Evolutionary conservation across 2,113 vertebrate genomes (phyloP).

Genomic region (Clarias macrocephalus): DNA sequence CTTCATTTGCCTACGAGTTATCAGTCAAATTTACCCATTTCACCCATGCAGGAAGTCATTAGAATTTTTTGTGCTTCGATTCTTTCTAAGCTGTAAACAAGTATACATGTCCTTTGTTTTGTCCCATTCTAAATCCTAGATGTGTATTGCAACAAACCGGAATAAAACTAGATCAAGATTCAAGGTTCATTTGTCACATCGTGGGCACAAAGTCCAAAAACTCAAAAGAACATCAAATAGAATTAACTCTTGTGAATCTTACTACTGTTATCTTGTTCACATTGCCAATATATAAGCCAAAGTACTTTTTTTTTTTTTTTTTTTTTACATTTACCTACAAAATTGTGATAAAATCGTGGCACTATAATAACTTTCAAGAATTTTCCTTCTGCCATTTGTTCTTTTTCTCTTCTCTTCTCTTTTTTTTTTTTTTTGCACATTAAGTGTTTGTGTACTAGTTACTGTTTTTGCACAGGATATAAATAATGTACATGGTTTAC

Average conservation of each 20-base stretch:
- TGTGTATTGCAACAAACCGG: not conserved
- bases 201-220: not conserved
- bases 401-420: not conserved
- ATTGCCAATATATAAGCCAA: not conserved
- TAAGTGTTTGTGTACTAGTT: not conserved
- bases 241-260: not conserved
- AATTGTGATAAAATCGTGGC: not conserved
- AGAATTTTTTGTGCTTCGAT: not conserved
- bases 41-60: not conserved
- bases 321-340: not conserved
- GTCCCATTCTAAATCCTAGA: not conserved
- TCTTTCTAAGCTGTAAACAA: not conserved
- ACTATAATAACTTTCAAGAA: not conserved
- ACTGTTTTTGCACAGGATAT: not conserved
- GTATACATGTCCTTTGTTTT: not conserved
- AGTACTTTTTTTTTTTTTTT: not conserved
- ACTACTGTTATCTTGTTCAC: not conserved
- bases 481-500: not conserved
- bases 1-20: not conserved
- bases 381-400: not conserved
- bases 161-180: not conserved
- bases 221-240: not conserved
- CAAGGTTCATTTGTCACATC: not conserved
- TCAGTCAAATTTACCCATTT: not conserved
- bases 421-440: not conserved